Evolutionary conservation across 2,888 invertebrate genomes (phyloP), one percentile per base, ranked within the genome.

Genomic region (Seira musarum): DNA sequence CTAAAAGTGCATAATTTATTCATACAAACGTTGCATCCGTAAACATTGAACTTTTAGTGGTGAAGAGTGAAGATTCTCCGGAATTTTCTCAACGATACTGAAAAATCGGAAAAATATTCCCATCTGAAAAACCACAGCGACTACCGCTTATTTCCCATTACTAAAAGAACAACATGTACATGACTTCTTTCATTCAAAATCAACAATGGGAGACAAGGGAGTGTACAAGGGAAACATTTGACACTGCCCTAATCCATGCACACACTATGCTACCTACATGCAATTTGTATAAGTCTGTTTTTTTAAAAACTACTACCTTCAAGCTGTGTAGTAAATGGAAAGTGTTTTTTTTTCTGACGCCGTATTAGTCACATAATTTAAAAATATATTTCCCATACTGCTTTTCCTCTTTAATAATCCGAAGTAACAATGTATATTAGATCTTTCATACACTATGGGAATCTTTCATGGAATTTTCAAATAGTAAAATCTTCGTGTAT

Each of bases 71-170:
- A 80, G 78, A 74, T 83, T 82, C 71, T 71, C 64, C 72, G 76
- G 82, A 84, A 82, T 84, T 84, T 84, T 84, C 84, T 83, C 84
- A 84, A 72, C 65, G 67, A 72, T 74, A 73, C 84, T 82, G 85
- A 85, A 85, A 83, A 81, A 82, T 85, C 78, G 77, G 82, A 81
- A 80, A 83, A 81, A 83, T 81, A 76, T 85, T 84, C 84, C 84
- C 84, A 84, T 72, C 71, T 81, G 64, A n/a, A 17, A 73, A 73
- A 79, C 72, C 79, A 40, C 73, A 79, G 60, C 72, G 46, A 67
- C 69, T 53, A 57, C 53, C 21, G 57, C 67, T 19, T 19, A 69
- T 30, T 57, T 69, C 69, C 19, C 73, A 73, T 64, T 35, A 40
- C 19, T 17, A 73, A 40, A 53, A 49, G 24, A 15, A 64, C 64